Evolutionary conservation across 2,113 vertebrate genomes (phyloP), one percentile per base, ranked within the genome.

Genomic region (Coturnix japonica): DNA sequence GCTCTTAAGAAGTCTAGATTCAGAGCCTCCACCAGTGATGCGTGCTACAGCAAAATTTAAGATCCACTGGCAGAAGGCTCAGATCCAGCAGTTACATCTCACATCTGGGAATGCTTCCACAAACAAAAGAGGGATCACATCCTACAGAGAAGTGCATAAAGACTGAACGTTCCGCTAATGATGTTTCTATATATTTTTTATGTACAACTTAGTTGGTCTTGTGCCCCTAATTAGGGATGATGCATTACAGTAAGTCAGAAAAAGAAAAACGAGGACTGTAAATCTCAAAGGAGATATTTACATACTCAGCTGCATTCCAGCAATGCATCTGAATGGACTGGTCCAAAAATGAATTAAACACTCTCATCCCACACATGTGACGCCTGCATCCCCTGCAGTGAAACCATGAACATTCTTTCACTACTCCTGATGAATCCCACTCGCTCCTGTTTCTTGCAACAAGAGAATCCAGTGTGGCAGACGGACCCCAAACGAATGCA

Each of bases 91-190:
- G 60, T 66, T 85, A n/a, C 20, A 61, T 80, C 82, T 37, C 83
- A 41, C 90, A 90, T 83, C 85, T 91, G 83, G 22, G 76, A 63
- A 28, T 28, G 56, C 17, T 63, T 53, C 41, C 49, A 51, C 54
- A 65, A 90, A 86, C 75, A 70, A 51, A 73, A 88, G 43, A 67
- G 26, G 54, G 56, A 91, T 56, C 0, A 1, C 33, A 74, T 39
- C 80, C 76, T 65, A 66, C 65, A 18, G 89, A 91, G 83, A 59
- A 90, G 23, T 22, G 64, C 65, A 83, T 90, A 85, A 91, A 95
- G 90, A 49, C 1, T 3, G 5, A 90, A 56, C 31, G 33, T 63
- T 66, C 90, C 41, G 22, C 31, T 81, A 74, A 87, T 66, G 17
- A 35, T 13, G 56, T 49, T 80, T 51, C 49, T n/a, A 31, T 61